Base-by-base conservation (phyloP, 2,113 vertebrate species). In the Puntigrus tetrazona region DNA sequence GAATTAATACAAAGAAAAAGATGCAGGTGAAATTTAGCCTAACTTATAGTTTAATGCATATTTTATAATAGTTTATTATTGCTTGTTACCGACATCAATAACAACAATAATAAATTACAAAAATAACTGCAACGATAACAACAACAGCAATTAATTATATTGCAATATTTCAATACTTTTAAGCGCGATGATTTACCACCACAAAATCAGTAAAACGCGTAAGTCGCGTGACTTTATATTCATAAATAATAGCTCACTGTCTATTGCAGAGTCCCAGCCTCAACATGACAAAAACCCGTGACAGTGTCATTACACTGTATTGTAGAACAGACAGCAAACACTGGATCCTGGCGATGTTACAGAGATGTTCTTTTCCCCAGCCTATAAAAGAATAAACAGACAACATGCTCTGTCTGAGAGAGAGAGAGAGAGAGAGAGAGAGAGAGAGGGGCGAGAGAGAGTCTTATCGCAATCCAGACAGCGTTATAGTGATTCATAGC, bases 401-500 rank as follows among this genome's bases (percentile, higher is more conserved):
- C 94, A 94, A 81, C 78, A 75, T 78, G 79, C 87, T 70, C 87
- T 91, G 94, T 91, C 91, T 91, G 94, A 92, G 94, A 94, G 94
- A 94, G 90, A 90, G 90, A 91, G 82, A 76, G 91, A 92, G 36
- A 45, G 72, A 45, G 74, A 7, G 74, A 41, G 63, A 14, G 74
- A 34, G 57, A 93, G 95, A 94, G 94, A 90, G 91, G 84, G 91
- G 94, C 93, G 94, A 94, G 91, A 90, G 92, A 91, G 83, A 31
- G 91, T 89, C 96, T 98, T 98, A 98, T 98, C 97, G 95, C 95
- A 92, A 93, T 93, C 92, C 94, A 88, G 92, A 96, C 96, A 97
- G 96, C 95, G 95, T 97, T 96, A 70, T 55, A 97, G 96, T 97
- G 97, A 99, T 97, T 98, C 97, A 98, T 97, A 96, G 97, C 95